These are phyloP conservation scores for Onychomys arenicola DNA, from an alignment of 2,797 vertebrate species.

Conservation along the genomic window DNA sequence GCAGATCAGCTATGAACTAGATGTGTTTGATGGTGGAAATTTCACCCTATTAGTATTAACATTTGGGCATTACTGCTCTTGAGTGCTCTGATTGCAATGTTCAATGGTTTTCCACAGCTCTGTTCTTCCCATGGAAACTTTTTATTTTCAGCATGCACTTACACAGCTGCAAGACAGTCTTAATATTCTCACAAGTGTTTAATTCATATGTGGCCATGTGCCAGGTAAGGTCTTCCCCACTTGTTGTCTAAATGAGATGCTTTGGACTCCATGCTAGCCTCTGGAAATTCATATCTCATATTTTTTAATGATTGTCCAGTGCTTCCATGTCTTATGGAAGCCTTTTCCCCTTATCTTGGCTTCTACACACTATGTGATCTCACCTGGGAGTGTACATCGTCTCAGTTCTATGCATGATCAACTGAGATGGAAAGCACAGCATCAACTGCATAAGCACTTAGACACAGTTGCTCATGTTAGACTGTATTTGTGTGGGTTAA, in stretches of 20 bases:
- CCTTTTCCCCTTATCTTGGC: background rate
- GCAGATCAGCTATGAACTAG: background rate
- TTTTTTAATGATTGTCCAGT: background rate
- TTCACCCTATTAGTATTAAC: background rate
- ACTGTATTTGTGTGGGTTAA: background rate
- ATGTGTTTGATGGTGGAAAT: background rate
- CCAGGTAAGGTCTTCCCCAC: background rate
- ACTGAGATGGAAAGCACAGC: background rate
- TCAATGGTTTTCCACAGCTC: background rate
- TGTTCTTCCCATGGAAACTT: background rate
- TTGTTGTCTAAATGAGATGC: background rate
- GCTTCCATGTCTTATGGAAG: background rate
- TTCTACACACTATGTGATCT: background rate
- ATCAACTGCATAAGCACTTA: background rate
- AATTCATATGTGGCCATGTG: background rate
- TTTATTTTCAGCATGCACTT: background rate
- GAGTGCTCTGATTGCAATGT: background rate
- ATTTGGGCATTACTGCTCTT: background rate
- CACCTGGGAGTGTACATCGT: background rate
- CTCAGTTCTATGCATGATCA: background rate
- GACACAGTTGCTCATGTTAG: background rate
- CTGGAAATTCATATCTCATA: background rate
- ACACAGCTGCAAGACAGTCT: background rate
- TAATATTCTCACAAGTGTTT: background rate
- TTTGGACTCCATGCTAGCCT: background rate